Evolutionary conservation across 2,797 vertebrate species (phyloP).

Genomic region (Mycteria americana): DNA sequence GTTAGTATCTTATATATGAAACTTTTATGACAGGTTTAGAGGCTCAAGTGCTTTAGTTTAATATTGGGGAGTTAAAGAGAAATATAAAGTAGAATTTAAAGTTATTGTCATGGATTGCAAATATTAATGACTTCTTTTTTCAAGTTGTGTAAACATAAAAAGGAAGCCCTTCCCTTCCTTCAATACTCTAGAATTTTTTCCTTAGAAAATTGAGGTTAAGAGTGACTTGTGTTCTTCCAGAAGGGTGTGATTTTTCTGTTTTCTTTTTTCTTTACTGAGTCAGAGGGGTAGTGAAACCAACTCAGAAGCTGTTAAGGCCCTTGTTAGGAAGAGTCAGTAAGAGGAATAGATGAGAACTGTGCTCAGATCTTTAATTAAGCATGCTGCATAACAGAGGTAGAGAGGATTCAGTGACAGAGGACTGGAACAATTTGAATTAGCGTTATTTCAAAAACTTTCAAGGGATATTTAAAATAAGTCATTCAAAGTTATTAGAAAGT

Average conservation of each 20-base stretch:
- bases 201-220: background rate
- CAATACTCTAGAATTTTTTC: background rate
- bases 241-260: background rate
- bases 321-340: background rate
- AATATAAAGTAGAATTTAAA: background rate
- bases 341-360: background rate
- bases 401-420: background rate
- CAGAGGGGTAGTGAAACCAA: background rate
- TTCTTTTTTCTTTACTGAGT: background rate
- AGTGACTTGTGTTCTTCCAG: background rate
- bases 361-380: background rate
- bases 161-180: slow-evolving; percentile 26
- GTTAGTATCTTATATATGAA: background rate
- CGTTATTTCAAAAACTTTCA: background rate
- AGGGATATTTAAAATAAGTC: background rate
- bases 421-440: background rate
- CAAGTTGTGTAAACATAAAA: background rate
- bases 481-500: background rate
- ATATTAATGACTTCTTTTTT: background rate
- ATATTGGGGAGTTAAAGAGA: background rate
- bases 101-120: background rate
- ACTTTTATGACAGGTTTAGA: background rate
- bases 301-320: background rate
- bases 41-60: background rate
- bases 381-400: background rate